Percentiles rank a stretch among this genome's conserved stretches.
Conservation (phyloP, 2,113 vertebrate genomes). For the Gyps fulvus region DNA sequence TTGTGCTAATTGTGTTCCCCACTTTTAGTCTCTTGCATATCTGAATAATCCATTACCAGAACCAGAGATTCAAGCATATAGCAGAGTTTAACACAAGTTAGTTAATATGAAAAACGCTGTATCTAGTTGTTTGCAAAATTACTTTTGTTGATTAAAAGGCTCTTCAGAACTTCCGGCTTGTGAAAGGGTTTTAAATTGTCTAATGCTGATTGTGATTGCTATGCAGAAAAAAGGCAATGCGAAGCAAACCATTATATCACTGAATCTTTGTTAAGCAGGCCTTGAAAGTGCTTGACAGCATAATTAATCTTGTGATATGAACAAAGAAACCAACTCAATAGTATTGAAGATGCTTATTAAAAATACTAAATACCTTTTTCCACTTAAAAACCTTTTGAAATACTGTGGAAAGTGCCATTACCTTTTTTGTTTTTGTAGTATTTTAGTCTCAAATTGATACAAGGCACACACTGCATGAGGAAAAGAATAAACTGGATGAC, state of each 20-base stretch:
- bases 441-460: conserved; percentile 83
- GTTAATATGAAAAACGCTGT: conserved; percentile 85
- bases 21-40: conserved; percentile 33
- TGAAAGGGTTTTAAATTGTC: conserved; percentile 96
- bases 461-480: conserved; percentile 69
- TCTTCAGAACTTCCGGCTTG: conserved; percentile 88
- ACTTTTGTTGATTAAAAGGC: conserved; percentile 97
- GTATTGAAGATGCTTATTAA: conserved; percentile 99
- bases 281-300: conserved; percentile 99
- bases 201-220: conserved; percentile 97
- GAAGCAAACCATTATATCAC: conserved; percentile 98
- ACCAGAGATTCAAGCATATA: conserved; percentile 60
- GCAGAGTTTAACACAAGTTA: conserved; percentile 80
- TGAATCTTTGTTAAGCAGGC: conserved; percentile 99
- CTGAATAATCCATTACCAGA: conserved; percentile 66
- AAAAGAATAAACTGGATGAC: conserved; percentile 81
- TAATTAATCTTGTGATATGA: conserved; percentile 99
- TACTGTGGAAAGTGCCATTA: conserved; percentile 82
- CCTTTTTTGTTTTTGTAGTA: conserved; percentile 78
- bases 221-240: conserved; percentile 86
- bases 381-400: conserved; percentile 88
- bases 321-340: conserved; percentile 99
- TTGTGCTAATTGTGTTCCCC: conserved; percentile 21
- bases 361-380: conserved; percentile 98
- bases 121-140: conserved; percentile 87